phyloP scores from a whole-genome alignment of 2,797 vertebrate species.

The Lagorchestes hirsutus region DNA sequence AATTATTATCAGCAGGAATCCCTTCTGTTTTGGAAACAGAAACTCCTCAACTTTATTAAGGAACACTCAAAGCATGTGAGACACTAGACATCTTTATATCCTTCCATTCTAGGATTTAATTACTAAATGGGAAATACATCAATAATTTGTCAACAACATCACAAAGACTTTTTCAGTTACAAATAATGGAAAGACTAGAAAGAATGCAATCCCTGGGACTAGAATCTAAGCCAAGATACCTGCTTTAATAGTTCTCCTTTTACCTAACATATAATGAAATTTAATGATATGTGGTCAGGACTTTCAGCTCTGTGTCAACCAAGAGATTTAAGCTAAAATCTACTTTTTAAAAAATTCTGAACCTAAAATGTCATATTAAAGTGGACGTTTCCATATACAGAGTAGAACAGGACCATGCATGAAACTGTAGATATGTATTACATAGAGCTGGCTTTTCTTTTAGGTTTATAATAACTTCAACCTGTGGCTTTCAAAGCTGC shows the following conservation, averaged over 20 bases:
- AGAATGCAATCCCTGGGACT: background rate
- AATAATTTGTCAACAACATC: constrained; percentile 21
- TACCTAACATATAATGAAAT: background rate
- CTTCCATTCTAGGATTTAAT: background rate
- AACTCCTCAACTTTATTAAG: too few relatives aligned
- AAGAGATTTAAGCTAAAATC: background rate
- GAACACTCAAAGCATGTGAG: too few relatives aligned
- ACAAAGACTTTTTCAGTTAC: background rate
- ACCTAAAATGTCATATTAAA: constrained; percentile 12
- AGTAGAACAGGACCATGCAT: too few relatives aligned
- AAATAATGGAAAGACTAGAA: background rate
- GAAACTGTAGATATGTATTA: too few relatives aligned
- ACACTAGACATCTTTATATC: too few relatives aligned
- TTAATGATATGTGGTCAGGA: background rate
- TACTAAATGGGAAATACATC: background rate
- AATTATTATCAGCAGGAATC: background rate
- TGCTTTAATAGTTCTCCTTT: background rate
- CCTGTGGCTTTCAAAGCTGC: background rate
- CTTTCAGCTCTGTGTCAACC: background rate
- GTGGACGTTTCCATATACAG: background rate
- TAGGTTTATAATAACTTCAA: too few relatives aligned
- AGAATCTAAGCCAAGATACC: background rate
- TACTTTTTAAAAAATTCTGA: too few relatives aligned
- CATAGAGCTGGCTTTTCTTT: too few relatives aligned
- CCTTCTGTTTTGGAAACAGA: background rate